These are phyloP conservation scores for Saguinus midas DNA, from an alignment of 2,113 vertebrate species.

Conservation along the genomic window DNA sequence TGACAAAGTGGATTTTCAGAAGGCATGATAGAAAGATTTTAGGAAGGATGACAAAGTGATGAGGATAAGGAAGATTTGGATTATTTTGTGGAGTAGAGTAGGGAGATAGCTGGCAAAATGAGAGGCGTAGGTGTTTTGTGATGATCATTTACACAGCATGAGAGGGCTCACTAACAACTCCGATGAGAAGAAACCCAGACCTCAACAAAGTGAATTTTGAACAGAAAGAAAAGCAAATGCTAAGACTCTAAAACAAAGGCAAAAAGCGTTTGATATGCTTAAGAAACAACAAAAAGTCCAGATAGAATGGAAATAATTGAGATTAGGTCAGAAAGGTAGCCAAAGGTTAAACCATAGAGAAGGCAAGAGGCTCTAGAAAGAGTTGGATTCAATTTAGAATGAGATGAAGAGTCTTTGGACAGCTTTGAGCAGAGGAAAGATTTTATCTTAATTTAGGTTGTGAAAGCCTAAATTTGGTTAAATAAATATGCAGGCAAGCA, in stretches of 20 bases:
- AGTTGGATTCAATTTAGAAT: not conserved
- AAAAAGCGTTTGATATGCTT: not conserved
- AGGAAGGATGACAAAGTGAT: not conserved
- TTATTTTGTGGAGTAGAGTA: not conserved
- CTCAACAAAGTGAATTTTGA: not conserved
- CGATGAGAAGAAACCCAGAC: not conserved
- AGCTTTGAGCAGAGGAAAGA: not conserved
- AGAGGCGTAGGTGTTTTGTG: not conserved
- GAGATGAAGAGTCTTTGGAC: not conserved
- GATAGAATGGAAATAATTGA: not conserved
- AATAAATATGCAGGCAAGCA: not conserved
- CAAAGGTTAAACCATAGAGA: not conserved
- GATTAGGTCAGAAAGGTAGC: not conserved
- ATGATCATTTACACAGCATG: not conserved
- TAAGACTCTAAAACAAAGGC: not conserved
- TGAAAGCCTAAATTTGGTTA: not conserved
- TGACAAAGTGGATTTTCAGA: not conserved
- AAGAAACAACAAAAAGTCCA: not conserved
- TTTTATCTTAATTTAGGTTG: not conserved
- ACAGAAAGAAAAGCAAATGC: not conserved
- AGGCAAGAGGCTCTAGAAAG: not conserved
- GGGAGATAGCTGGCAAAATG: not conserved
- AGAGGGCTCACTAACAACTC: not conserved
- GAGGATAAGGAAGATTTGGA: not conserved
- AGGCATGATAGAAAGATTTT: not conserved